Percentiles rank a stretch among this genome's conserved stretches.
Evolutionary conservation across 2,888 invertebrate species (phyloP).

Genomic region (Cerceris rybyensis): DNA sequence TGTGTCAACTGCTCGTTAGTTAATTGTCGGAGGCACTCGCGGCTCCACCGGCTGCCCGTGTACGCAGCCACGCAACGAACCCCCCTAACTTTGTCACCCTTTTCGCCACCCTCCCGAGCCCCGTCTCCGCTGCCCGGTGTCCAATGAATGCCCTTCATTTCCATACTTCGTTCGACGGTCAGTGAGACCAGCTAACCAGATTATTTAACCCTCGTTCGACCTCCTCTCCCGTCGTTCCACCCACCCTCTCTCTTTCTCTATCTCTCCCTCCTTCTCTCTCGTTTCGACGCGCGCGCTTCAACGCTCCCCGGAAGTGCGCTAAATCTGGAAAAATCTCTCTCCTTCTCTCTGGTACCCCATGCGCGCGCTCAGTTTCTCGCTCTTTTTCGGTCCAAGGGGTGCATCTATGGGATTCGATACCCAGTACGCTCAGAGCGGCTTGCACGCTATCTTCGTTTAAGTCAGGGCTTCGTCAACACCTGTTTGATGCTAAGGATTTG

Average conservation of each 20-base stretch:
- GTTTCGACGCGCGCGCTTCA: slow-evolving; percentile 2
- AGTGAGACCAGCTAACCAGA: slow-evolving; percentile 78
- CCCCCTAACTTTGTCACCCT: slow-evolving; percentile 59
- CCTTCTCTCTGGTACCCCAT: too few species aligned
- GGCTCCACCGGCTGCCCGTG: slow-evolving; percentile 36
- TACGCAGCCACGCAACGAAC: slow-evolving; percentile 65
- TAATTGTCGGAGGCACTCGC: slow-evolving; percentile 73
- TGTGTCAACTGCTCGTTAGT: slow-evolving; percentile 81
- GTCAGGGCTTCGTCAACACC: too few species aligned
- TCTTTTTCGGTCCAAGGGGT: too few species aligned
- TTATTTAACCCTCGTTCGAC: slow-evolving; percentile 78
- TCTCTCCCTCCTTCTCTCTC: slow-evolving; percentile 12
- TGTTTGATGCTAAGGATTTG: too few species aligned
- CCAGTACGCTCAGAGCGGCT: too few species aligned
- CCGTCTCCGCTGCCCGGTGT: slow-evolving; percentile 60
- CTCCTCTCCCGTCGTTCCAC: slow-evolving; percentile 46
- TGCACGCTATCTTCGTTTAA: too few species aligned
- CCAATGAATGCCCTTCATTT: slow-evolving; percentile 81
- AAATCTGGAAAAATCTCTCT: slow-evolving; percentile 54
- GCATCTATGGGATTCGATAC: too few species aligned
- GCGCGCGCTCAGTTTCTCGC: too few species aligned
- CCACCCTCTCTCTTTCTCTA: slow-evolving; percentile 5
- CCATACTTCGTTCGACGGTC: slow-evolving; percentile 78
- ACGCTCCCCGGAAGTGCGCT: slow-evolving; percentile 17
- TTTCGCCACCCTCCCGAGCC: slow-evolving; percentile 60